Percentiles rank a stretch among this genome's conserved stretches.
phyloP scores from a whole-genome alignment of 1,140 invertebrate species.

The Matsumurasca onukii region DNA sequence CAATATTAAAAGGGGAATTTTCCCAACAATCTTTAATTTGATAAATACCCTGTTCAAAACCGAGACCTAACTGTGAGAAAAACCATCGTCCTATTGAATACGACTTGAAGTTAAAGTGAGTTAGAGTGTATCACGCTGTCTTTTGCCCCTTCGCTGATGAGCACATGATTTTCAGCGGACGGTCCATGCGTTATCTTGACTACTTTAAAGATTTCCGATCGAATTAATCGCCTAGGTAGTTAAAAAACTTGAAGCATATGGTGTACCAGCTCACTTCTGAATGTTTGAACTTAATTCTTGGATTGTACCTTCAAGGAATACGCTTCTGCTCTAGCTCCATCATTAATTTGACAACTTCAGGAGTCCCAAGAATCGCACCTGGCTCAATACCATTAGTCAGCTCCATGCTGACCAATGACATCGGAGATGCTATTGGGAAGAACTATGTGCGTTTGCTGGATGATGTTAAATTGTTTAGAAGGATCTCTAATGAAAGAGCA shows the following conservation, averaged over 20 bases:
- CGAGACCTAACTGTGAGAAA: no score
- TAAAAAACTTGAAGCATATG: not conserved
- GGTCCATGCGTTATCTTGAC: not conserved
- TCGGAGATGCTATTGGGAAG: not conserved
- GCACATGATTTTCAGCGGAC: not conserved
- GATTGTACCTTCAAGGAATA: slow-evolving; percentile 1
- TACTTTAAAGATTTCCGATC: not conserved
- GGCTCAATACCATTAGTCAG: no score
- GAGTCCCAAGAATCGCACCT: not conserved
- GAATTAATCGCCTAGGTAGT: not conserved
- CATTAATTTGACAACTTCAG: not conserved
- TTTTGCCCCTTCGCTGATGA: not conserved
- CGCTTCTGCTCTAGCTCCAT: not conserved
- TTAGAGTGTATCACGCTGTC: no score
- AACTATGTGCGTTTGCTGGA: not conserved
- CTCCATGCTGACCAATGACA: not conserved
- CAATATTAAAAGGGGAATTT: no score
- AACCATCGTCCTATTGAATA: no score
- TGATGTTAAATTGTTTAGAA: not conserved
- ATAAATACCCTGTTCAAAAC: no score
- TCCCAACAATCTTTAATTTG: no score
- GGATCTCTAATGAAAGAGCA: not conserved
- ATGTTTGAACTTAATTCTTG: not conserved
- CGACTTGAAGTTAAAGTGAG: no score
- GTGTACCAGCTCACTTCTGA: not conserved